Conservation (phyloP, 1,140 invertebrate species). For the Chrysopa pallens region DNA sequence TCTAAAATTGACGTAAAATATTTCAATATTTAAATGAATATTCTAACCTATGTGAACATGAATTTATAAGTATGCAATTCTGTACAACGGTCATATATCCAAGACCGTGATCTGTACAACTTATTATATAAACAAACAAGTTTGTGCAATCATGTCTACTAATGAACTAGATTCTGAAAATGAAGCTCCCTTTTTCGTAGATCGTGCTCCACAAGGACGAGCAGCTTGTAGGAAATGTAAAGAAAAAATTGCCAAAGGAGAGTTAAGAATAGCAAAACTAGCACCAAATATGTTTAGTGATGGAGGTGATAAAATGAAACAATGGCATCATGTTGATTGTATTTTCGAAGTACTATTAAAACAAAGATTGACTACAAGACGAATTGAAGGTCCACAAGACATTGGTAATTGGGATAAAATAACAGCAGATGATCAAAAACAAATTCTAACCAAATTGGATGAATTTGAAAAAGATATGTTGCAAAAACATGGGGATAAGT, state of each 20-base stretch:
- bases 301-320: slow-evolving; percentile 58
- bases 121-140: too few relatives aligned
- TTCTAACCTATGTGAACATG: too few relatives aligned
- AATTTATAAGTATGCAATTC: too few relatives aligned
- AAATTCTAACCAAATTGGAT: slow-evolving; percentile 38
- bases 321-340: slow-evolving; percentile 64
- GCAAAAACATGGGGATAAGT: slow-evolving; percentile 28
- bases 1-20: too few relatives aligned
- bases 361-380: slow-evolving; percentile 62
- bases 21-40: too few relatives aligned
- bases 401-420: slow-evolving; percentile 57
- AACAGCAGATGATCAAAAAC: slow-evolving; percentile 42
- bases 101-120: too few relatives aligned
- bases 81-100: too few relatives aligned
- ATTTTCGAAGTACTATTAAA: slow-evolving; percentile 61
- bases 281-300: slow-evolving; percentile 61
- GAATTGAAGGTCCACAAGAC: slow-evolving; percentile 62
- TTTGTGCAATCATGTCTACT: slow-evolving; percentile 16
- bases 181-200: slow-evolving; percentile 44
- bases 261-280: slow-evolving; percentile 54
- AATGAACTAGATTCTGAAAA: slow-evolving; percentile 17
- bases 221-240: slow-evolving; percentile 82
- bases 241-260: slow-evolving; percentile 51
- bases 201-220: slow-evolving; percentile 59
- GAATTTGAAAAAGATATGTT: slow-evolving; percentile 33